These are phyloP conservation scores for Nowickia ferox DNA, from an alignment of 2,888 invertebrate species.

Conservation along the genomic window DNA sequence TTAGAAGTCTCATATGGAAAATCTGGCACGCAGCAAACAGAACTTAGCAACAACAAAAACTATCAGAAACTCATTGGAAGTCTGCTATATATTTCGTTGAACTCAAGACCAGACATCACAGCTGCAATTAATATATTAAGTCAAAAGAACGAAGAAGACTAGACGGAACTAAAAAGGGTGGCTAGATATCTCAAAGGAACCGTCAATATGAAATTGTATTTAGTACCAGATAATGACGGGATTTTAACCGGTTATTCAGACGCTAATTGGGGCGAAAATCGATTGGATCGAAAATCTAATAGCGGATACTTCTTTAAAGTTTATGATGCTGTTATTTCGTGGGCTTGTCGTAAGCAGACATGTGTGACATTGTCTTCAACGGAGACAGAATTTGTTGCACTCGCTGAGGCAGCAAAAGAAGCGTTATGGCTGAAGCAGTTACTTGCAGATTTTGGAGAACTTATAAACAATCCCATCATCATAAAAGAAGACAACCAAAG, in stretches of 20 bases:
- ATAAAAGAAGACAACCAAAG: conserved; percentile 30
- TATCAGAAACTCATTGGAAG: conserved; percentile 26
- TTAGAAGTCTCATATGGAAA: conserved; percentile 7
- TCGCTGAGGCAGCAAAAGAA: conserved; percentile 42
- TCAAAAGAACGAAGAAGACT: conserved; percentile 42
- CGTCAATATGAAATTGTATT: neutral
- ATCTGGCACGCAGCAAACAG: neutral
- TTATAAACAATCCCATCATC: neutral
- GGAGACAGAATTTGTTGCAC: conserved; percentile 15
- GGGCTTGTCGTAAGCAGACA: conserved; percentile 28
- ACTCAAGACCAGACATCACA: conserved; percentile 35
- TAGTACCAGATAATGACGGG: neutral
- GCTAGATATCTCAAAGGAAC: conserved; percentile 26
- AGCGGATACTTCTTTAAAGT: conserved; percentile 32
- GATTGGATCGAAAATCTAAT: neutral
- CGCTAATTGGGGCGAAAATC: conserved; percentile 37
- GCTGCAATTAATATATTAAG: conserved; percentile 25
- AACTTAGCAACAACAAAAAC: conserved; percentile 1
- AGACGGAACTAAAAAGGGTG: conserved; percentile 26
- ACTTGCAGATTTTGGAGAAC: conserved; percentile 24
- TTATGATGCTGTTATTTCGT: conserved; percentile 28
- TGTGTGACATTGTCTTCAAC: conserved; percentile 13
- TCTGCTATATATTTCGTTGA: conserved; percentile 17
- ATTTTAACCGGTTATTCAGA: conserved; percentile 32
- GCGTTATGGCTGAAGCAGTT: conserved; percentile 40